Evolutionary conservation across 1,140 invertebrate genomes (phyloP).

Genomic region (Limonius californicus): DNA sequence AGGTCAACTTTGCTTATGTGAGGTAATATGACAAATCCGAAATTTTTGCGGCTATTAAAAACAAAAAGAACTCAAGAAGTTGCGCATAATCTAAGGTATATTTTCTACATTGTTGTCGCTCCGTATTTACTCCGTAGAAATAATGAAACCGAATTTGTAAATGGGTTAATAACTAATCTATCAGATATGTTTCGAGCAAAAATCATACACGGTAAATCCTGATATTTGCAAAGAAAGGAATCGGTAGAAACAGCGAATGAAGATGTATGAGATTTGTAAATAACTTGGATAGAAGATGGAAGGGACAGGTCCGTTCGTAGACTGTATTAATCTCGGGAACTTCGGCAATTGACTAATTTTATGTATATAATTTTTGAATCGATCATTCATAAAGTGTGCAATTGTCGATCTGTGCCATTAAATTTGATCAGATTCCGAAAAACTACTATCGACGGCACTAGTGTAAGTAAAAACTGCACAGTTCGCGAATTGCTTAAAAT

Average conservation of each 20-base stretch:
- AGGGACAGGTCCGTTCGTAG: too few relatives aligned
- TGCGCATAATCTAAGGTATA: neutral
- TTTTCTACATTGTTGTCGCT: neutral
- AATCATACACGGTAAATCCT: neutral
- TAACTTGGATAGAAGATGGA: neutral
- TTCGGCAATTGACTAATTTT: too few relatives aligned
- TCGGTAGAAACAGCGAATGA: neutral
- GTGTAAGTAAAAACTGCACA: too few relatives aligned
- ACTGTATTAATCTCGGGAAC: too few relatives aligned
- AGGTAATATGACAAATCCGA: neutral
- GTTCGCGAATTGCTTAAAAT: too few relatives aligned
- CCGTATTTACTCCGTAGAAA: neutral
- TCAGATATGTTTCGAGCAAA: neutral
- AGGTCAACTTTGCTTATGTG: too few relatives aligned
- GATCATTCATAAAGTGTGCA: too few relatives aligned
- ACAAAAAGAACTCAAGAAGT: neutral
- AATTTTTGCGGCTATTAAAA: neutral
- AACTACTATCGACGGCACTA: too few relatives aligned
- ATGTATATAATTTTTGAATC: too few relatives aligned
- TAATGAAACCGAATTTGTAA: neutral
- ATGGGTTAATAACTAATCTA: neutral
- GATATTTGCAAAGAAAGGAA: neutral
- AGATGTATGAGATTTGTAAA: neutral
- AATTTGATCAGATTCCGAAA: too few relatives aligned
- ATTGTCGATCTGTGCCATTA: too few relatives aligned